phyloP scores from a whole-genome alignment of 2,113 vertebrate genomes.

The Microcebus ravelobensis region DNA sequence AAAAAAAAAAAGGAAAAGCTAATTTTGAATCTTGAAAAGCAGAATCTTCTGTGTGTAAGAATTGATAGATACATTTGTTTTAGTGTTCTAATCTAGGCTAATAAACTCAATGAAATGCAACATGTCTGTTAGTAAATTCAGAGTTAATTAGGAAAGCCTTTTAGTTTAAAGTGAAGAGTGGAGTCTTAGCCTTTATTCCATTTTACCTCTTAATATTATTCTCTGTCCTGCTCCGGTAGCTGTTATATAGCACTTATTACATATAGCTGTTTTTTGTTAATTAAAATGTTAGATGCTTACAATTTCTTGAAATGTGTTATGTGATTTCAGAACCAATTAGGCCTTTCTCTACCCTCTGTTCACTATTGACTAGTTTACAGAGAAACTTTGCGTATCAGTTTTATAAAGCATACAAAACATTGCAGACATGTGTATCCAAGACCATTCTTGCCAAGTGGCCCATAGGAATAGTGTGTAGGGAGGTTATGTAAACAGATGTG shows the following conservation, averaged over 20 bases:
- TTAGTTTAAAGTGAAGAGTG: background rate
- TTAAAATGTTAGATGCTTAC: background rate
- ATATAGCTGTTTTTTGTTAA: background rate
- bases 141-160: background rate
- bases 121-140: background rate
- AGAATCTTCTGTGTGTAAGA: background rate
- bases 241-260: background rate
- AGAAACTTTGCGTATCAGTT: background rate
- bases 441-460: background rate
- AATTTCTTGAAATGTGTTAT: background rate
- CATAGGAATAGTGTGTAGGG: background rate
- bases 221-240: background rate
- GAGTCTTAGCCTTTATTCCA: background rate
- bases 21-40: background rate
- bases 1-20: too few species aligned
- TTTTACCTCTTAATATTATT: background rate
- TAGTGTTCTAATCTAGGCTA: background rate
- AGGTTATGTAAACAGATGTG: background rate
- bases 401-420: background rate
- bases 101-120: background rate
- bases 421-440: background rate
- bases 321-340: background rate
- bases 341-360: background rate
- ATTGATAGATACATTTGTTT: background rate
- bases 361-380: background rate